Percentiles rank a stretch among this genome's conserved stretches.
phyloP scores from a whole-genome alignment of 2,797 vertebrate species.

The Ispidina lecontei region DNA sequence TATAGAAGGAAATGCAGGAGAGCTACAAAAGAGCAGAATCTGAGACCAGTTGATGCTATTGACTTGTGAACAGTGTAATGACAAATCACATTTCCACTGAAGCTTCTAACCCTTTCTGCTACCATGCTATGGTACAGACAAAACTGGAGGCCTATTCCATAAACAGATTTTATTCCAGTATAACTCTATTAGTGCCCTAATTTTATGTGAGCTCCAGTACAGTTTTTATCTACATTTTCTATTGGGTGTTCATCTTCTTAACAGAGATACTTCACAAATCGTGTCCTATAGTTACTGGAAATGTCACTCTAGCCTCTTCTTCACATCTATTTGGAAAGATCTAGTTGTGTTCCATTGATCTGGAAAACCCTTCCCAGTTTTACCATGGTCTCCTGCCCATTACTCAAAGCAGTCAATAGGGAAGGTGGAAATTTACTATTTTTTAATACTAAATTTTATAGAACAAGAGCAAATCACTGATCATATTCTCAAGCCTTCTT shows the following conservation, averaged over 20 bases:
- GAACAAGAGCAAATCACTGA: not conserved
- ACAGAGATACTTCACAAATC: not conserved
- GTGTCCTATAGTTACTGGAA: not conserved
- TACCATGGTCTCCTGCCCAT: not conserved
- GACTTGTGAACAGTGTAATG: not conserved
- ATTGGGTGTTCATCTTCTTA: not conserved
- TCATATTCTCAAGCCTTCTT: not conserved
- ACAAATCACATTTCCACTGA: not conserved
- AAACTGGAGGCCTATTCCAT: not conserved
- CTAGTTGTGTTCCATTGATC: not conserved
- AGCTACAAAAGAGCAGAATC: not conserved
- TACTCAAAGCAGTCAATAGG: not conserved
- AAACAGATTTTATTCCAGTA: not conserved
- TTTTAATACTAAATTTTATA: not conserved
- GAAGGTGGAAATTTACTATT: not conserved
- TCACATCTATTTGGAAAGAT: not conserved
- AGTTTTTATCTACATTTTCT: not conserved
- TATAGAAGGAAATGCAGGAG: not conserved
- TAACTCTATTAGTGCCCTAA: not conserved
- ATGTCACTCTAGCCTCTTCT: not conserved
- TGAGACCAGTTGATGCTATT: not conserved
- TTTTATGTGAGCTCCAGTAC: not conserved
- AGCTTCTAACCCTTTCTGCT: not conserved
- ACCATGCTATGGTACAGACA: not conserved
- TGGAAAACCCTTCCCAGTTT: not conserved